These are phyloP conservation scores for Anguilla marmorata DNA, from an alignment of 2,797 vertebrate genomes.

Conservation along the genomic window DNA sequence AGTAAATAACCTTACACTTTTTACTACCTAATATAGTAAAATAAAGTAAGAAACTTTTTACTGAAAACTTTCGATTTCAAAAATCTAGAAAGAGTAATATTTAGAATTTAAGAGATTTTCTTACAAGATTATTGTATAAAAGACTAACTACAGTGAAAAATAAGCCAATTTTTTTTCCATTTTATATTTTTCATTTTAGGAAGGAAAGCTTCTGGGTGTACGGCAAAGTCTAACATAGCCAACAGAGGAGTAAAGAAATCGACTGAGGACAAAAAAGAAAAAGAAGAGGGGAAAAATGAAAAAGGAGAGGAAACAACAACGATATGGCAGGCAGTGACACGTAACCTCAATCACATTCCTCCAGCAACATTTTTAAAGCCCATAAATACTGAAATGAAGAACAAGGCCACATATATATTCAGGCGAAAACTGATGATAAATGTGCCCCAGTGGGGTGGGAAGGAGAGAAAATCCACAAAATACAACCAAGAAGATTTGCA, in stretches of 20 bases:
- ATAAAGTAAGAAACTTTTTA: slow-evolving; percentile 99
- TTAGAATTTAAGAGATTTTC: slow-evolving; percentile 99
- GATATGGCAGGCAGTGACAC: slow-evolving; percentile 82
- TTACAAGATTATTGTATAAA: slow-evolving; percentile 99
- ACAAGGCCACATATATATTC: slow-evolving; percentile 87
- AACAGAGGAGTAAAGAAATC: slow-evolving; percentile 83
- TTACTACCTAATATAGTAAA: slow-evolving; percentile 99
- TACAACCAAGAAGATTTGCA: neutral
- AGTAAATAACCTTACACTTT: slow-evolving; percentile 97
- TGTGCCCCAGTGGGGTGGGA: neutral
- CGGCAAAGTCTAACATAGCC: slow-evolving; percentile 94
- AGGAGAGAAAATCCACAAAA: slow-evolving; percentile 16
- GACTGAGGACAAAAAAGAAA: slow-evolving; percentile 22
- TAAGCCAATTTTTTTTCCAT: slow-evolving; percentile 96
- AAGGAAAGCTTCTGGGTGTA: slow-evolving; percentile 95
- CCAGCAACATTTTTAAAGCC: slow-evolving; percentile 78
- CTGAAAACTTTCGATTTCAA: slow-evolving; percentile 99
- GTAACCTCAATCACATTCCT: slow-evolving; percentile 80
- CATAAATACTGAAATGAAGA: slow-evolving; percentile 92
- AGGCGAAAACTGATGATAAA: slow-evolving; percentile 58
- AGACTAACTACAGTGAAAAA: slow-evolving; percentile 99
- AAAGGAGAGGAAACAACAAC: slow-evolving; percentile 45
- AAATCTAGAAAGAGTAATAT: slow-evolving; percentile 99
- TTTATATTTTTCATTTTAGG: slow-evolving; percentile 86
- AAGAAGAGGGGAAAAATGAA: slow-evolving; percentile 52